These are phyloP conservation scores for Stenoptilia bipunctidactyla DNA, from an alignment of 2,888 invertebrate genomes.

Conservation along the genomic window DNA sequence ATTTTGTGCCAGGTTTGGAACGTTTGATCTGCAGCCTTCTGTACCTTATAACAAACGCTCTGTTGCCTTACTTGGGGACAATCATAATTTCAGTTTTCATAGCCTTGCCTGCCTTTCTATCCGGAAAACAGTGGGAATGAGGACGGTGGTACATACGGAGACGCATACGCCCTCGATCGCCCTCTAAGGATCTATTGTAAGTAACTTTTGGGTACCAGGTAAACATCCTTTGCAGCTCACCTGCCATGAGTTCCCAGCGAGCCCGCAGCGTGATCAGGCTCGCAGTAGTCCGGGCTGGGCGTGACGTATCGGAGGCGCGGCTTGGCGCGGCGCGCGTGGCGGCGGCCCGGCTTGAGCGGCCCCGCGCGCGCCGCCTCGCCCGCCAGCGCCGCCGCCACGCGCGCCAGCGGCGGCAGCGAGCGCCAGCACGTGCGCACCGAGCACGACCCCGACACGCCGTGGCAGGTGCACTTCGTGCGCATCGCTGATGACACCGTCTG, in stretches of 20 bases:
- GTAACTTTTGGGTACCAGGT: no score
- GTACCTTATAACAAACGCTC: no score
- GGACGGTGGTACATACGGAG: no score
- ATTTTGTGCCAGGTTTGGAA: no score
- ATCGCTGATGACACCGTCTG: constrained; percentile 73
- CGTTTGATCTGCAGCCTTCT: no score
- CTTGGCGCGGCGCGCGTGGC: constrained; percentile 42
- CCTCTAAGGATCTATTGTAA: no score
- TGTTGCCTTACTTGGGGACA: no score
- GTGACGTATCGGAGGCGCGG: constrained; percentile 81
- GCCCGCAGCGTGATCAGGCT: constrained; percentile 78
- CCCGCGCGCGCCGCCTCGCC: constrained; percentile 51
- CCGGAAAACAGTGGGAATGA: no score
- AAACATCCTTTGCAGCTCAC: no score
- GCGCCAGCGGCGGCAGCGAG: constrained; percentile 75
- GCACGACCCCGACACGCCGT: constrained; percentile 87
- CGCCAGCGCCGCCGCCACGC: constrained; percentile 69
- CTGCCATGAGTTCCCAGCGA: constrained; percentile 83
- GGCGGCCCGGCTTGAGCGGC: constrained; percentile 39
- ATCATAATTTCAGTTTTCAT: no score
- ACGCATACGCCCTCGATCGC: no score
- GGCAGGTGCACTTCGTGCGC: constrained; percentile 82
- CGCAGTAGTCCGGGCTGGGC: constrained; percentile 88
- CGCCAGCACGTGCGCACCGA: constrained; percentile 87
- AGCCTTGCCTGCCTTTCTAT: no score